Evolutionary conservation across 2,113 vertebrate species (phyloP), one percentile per base, ranked within the genome.

Genomic region (Scomber scombrus): DNA sequence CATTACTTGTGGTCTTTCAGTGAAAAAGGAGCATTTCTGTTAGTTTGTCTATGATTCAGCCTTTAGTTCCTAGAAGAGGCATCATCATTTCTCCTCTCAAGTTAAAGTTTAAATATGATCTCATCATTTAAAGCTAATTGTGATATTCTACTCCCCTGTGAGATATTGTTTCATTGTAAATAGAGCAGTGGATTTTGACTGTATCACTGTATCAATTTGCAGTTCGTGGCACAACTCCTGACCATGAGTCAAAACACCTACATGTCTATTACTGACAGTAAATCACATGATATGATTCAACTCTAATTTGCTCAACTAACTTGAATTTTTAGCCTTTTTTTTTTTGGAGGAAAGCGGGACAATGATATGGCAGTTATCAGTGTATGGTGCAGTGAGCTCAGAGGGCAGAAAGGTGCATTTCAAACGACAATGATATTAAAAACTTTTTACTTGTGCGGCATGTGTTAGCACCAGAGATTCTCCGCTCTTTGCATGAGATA

Each of bases 401-500:
- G 51, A 21, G 19, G 18, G 26, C 21, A 31, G 69, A 31, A 23
- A 51, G 31, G 47, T 64, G 52, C n/a, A 61, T 21, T 50, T 55
- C 7, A 66, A 58, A 9, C 34, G 57, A 52, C 26, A 55, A 85
- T 3, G 23, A 23, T 23, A 62, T 23, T 26, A n/a, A 26, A 8
- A 23, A 51, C 4, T 0, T 77, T 68, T 56, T 16, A 26, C 19
- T 64, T 50, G 54, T 61, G 63, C 26, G 3, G 49, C 58, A 51
- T 62, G 23, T 68, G 50, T 65, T 87, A 91, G 88, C 90, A 91
- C 90, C 90, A 86, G 82, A 80, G 72, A 65, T 65, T 77, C 52
- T 78, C 65, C 23, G 56, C 73, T 72, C 67, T 57, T 46, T 54
- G 49, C 23, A 7, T 18, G 29, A 51, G 34, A 51, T 54, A 12